A percentile compares a stretch with the other conserved stretches of the same genome.
These are phyloP conservation scores for Calonectris borealis DNA, from an alignment of 2,113 vertebrate species.

Conservation along the genomic window DNA sequence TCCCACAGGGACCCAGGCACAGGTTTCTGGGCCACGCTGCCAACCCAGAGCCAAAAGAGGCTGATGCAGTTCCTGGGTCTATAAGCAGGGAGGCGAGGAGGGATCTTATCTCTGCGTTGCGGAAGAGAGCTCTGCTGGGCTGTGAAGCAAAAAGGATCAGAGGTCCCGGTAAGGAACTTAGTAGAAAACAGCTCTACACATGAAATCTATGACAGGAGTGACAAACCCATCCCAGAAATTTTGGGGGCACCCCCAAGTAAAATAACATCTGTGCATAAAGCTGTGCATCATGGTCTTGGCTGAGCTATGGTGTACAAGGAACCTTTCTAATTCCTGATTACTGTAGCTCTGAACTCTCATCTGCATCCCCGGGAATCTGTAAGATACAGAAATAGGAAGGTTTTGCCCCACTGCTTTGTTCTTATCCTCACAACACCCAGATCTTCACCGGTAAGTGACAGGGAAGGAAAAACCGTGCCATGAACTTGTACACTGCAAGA, in stretches of 20 bases:
- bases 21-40: not conserved
- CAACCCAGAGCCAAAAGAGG: not conserved
- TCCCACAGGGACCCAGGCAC: rapidly evolving
- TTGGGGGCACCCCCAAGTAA: not conserved
- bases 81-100: not conserved
- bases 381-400: not conserved
- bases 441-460: not conserved
- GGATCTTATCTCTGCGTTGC: not conserved
- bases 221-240: not conserved
- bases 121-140: not conserved
- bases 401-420: not conserved
- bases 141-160: not conserved
- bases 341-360: not conserved
- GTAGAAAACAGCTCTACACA: not conserved
- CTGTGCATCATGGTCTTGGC: not conserved
- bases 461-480: not conserved
- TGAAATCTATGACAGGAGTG: not conserved
- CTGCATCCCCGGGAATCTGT: not conserved
- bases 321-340: not conserved
- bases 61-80: not conserved
- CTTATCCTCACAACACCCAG: not conserved
- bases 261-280: not conserved
- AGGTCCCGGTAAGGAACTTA: not conserved
- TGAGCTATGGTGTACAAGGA: not conserved
- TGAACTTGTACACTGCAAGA: not conserved